Conservation (phyloP, 2,113 vertebrate species). For the Muntiacus muntjak region DNA sequence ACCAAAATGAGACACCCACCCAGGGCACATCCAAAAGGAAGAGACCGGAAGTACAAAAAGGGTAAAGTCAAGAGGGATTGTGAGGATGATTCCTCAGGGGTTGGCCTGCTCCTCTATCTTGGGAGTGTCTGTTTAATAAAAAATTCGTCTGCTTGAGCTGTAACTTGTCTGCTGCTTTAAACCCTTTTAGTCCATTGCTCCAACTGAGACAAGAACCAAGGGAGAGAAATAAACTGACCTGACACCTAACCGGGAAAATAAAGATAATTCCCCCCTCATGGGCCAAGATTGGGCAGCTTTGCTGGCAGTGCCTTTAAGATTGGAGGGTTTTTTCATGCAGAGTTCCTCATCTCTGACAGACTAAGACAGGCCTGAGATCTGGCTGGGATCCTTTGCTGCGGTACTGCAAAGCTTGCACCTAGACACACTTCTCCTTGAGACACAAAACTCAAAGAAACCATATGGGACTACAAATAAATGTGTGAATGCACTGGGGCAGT, state of each 20-base stretch:
- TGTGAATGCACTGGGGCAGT: not conserved
- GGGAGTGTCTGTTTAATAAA: not conserved
- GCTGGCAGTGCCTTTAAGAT: not conserved
- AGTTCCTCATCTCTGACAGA: not conserved
- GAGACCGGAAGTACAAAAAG: not conserved
- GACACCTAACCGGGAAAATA: not conserved
- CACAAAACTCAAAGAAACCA: not conserved
- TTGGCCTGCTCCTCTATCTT: not conserved
- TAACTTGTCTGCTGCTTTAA: not conserved
- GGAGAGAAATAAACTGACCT: not conserved
- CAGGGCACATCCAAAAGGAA: not conserved
- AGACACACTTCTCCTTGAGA: not conserved
- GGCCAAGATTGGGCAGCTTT: not conserved
- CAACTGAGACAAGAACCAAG: not conserved
- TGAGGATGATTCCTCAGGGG: not conserved
- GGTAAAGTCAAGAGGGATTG: not conserved
- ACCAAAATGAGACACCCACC: not conserved
- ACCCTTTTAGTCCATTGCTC: not conserved
- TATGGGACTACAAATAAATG: not conserved
- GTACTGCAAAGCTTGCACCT: not conserved
- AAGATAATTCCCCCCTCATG: not conserved
- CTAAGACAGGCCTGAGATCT: not conserved
- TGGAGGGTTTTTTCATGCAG: not conserved
- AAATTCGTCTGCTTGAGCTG: not conserved
- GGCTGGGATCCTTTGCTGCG: not conserved